A percentile compares a stretch with the other conserved stretches of the same genome.
phyloP scores from a whole-genome alignment of 2,888 invertebrate genomes.

The Aphrophora alni region DNA sequence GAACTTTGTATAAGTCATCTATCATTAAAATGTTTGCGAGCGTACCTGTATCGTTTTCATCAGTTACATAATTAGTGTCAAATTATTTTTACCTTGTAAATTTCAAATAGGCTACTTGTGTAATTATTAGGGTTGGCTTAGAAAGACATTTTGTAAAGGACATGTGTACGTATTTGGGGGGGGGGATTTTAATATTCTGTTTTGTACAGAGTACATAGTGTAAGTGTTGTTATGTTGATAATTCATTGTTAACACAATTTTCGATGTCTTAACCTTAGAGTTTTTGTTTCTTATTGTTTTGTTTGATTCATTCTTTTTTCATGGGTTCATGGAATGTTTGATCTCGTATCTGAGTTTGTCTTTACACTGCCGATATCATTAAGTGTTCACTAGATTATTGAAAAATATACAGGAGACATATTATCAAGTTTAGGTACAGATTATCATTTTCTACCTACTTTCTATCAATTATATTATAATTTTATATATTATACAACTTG shows the following conservation, averaged over 20 bases:
- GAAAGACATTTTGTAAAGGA: not conserved
- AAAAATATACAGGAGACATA: not conserved
- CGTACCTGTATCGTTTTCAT: conserved; percentile 4
- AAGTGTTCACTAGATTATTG: conserved; percentile 7
- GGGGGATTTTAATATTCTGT: not conserved
- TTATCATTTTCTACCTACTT: not conserved
- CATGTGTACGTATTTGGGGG: not conserved
- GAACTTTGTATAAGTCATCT: not conserved
- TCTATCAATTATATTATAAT: not conserved
- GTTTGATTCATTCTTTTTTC: not conserved
- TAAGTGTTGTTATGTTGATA: not conserved
- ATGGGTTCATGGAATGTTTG: not conserved
- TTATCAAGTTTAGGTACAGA: not conserved
- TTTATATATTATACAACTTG: not conserved
- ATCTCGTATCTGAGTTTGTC: not conserved
- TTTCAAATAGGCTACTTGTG: not conserved
- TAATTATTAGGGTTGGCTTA: not conserved
- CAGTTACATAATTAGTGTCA: not conserved
- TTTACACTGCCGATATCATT: not conserved
- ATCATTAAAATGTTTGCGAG: not conserved
- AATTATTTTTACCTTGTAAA: not conserved
- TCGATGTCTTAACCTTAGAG: not conserved
- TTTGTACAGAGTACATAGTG: not conserved
- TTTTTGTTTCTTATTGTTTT: not conserved
- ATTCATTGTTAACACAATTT: not conserved